Evolutionary conservation across 2,113 vertebrate genomes (phyloP), one percentile per base, ranked within the genome.

Genomic region (Chunga burmeisteri): DNA sequence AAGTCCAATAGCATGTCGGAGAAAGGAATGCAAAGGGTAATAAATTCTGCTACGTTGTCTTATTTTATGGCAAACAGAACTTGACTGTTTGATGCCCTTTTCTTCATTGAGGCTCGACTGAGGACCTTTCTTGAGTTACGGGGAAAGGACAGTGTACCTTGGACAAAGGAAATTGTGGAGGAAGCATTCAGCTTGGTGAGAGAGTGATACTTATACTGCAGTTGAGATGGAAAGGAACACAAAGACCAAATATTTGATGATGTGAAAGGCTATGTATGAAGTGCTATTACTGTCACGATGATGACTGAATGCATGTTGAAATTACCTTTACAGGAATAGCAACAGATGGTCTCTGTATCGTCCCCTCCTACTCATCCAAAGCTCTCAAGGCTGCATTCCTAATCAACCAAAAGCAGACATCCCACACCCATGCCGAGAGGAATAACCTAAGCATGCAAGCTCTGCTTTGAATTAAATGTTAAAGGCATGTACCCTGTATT

Each of bases 281-380:
- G 93, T 62, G 62, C 89, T 96, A 61, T 97, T 94, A 93, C 88
- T 94, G 94, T 93, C 88, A 89, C 1, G 2, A 80, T 59, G 96
- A 85, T 94, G 94, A 93, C 93, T 91, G 96, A 95, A 95, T 83
- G 79, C 94, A 94, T 96, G 91, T 93, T 88, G 96, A 96, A 97
- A 91, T 88, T 83, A 92, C 71, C 71, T 95, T 83, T 90, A 80
- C 67, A 81, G 50, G 92, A 95, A 93, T 70, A 91, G 81, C 50
- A 86, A 61, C 32, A 46, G 96, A 87, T 81, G 66, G 55, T 95
- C 93, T 95, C 89, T 96, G 63, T 94, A 90, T 96, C 70, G 87
- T 88, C 74, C 62, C 82, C 75, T 94, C 96, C 95, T 95, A 97
- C 74, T 96, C 86, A 86, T 74, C 91, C 47, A 93, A 44, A 90